A percentile compares a stretch with the other conserved stretches of the same genome.
These are phyloP conservation scores for Tapera naevia DNA, from an alignment of 2,797 vertebrate genomes.

Conservation along the genomic window DNA sequence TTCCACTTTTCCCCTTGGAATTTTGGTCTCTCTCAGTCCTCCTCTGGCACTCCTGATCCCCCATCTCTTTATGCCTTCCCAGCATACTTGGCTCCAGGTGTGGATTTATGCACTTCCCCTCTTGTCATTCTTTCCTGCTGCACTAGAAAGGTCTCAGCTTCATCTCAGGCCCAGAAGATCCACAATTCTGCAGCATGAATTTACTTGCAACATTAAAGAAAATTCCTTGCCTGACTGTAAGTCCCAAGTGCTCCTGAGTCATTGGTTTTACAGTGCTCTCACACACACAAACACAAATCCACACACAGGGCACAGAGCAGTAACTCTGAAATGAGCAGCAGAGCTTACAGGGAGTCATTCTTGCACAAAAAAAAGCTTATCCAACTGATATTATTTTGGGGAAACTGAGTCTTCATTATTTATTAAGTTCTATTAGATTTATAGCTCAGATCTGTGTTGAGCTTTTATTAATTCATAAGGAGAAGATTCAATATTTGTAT, in stretches of 20 bases:
- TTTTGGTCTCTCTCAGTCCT: not conserved
- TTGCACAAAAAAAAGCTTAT: no score
- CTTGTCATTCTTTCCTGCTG: constrained; percentile 27
- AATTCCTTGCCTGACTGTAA: not conserved
- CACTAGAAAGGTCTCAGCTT: constrained; percentile 22
- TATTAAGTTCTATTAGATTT: constrained; percentile 19
- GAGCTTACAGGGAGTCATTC: not conserved
- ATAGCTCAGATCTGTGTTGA: not conserved
- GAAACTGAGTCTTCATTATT: not conserved
- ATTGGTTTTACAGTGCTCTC: not conserved
- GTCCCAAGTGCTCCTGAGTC: not conserved
- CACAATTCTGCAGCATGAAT: not conserved
- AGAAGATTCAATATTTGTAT: not conserved
- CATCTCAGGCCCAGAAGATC: constrained; percentile 42
- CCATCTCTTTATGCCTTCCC: not conserved
- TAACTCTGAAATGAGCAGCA: not conserved
- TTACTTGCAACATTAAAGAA: not conserved
- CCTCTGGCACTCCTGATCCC: constrained; percentile 6
- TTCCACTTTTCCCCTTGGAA: not conserved
- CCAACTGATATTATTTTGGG: not conserved
- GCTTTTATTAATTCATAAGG: not conserved
- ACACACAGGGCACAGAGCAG: not conserved
- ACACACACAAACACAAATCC: not conserved
- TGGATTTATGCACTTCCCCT: constrained; percentile 49
- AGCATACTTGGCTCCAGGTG: constrained; percentile 37